phyloP scores from a whole-genome alignment of 2,113 vertebrate species.

The Esox niger region DNA sequence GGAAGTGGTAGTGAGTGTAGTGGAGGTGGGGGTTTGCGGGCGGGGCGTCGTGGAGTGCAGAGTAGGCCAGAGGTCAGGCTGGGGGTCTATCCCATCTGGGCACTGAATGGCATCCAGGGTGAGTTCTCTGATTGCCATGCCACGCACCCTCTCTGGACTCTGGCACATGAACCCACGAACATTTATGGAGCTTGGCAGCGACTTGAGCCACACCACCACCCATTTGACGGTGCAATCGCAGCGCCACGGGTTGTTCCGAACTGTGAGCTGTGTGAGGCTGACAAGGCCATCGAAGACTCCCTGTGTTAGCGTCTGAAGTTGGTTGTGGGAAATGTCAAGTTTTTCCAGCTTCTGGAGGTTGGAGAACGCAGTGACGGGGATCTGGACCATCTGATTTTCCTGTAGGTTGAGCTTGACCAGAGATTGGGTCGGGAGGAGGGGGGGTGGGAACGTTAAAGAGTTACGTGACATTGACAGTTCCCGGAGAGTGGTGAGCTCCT shows the following conservation, averaged over 20 bases:
- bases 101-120: slow-evolving; percentile 91
- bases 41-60: slow-evolving; percentile 70
- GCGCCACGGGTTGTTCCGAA: slow-evolving; percentile 91
- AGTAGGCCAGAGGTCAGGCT: slow-evolving; percentile 57
- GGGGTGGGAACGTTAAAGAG: slow-evolving; percentile 87
- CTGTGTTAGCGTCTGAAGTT: slow-evolving; percentile 83
- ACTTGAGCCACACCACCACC: slow-evolving; percentile 96
- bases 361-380: slow-evolving; percentile 86
- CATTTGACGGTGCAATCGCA: slow-evolving; percentile 95
- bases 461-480: slow-evolving; percentile 94
- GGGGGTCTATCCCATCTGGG: slow-evolving; percentile 70
- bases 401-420: slow-evolving; percentile 88
- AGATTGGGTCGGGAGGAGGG: slow-evolving; percentile 83
- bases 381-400: slow-evolving; percentile 94
- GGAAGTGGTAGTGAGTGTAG: slow-evolving; percentile 38
- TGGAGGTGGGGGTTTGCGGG: slow-evolving; percentile 48
- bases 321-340: slow-evolving; percentile 93
- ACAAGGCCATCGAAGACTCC: slow-evolving; percentile 90
- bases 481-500: slow-evolving; percentile 85
- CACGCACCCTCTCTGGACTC: slow-evolving; percentile 89
- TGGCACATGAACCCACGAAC: slow-evolving; percentile 93
- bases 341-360: slow-evolving; percentile 85
- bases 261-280: slow-evolving; percentile 86
- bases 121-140: slow-evolving; percentile 95
- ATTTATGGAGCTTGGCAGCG: slow-evolving; percentile 83